Conservation (phyloP, 2,113 vertebrate species). For the Tragelaphus buxtoni region DNA sequence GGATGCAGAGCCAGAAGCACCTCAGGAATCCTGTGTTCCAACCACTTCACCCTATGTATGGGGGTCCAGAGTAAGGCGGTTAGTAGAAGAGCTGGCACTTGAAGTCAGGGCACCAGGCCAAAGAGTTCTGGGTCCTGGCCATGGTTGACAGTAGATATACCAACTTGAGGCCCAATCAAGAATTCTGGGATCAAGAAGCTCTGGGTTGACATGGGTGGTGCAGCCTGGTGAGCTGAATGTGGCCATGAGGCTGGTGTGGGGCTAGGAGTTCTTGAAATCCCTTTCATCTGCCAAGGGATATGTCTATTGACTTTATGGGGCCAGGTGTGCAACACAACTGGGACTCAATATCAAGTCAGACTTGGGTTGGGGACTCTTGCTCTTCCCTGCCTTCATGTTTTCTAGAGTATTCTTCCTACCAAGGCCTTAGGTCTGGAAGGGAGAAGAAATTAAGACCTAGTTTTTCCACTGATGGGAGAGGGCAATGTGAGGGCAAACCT, state of each 20-base stretch:
- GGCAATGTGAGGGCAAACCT: neutral
- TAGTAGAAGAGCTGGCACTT: slow-evolving; percentile 22
- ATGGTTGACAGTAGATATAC: neutral
- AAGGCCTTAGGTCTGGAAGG: neutral
- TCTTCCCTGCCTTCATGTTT: neutral
- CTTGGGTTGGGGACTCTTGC: neutral
- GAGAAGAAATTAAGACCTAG: neutral
- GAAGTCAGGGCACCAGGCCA: neutral
- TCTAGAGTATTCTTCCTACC: slow-evolving; percentile 10
- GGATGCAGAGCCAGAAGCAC: neutral
- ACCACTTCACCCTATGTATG: neutral
- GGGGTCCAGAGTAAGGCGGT: neutral
- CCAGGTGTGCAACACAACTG: neutral
- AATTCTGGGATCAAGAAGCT: neutral
- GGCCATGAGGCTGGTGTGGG: neutral
- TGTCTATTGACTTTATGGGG: neutral
- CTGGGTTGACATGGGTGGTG: neutral
- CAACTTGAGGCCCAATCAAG: neutral
- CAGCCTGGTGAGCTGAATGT: neutral
- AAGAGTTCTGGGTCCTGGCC: neutral
- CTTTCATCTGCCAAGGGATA: neutral
- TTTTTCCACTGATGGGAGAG: neutral
- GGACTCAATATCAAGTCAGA: neutral
- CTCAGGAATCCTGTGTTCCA: neutral
- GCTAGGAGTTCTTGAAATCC: neutral